These are phyloP conservation scores for Oreamnos americanus DNA, from an alignment of 2,113 vertebrate species.

Conservation along the genomic window DNA sequence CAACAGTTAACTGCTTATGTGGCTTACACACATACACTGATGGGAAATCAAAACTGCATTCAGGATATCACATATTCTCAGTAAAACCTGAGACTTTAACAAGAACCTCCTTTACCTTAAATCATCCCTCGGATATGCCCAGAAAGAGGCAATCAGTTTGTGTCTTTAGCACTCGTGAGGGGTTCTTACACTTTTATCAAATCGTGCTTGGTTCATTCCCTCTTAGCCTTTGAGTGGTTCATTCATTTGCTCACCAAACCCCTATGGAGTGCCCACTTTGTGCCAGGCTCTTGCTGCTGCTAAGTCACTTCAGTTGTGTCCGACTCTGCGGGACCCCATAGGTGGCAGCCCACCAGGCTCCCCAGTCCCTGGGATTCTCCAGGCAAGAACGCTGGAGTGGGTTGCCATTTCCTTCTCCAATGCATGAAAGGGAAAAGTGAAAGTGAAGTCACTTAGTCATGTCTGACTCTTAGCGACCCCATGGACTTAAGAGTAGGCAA, in stretches of 20 bases:
- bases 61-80: background rate
- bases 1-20: constrained; percentile 16
- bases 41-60: background rate
- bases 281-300: background rate
- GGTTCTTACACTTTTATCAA: background rate
- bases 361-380: too few species aligned
- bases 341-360: too few species aligned
- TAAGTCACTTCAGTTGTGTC: too few species aligned
- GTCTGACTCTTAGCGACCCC: too few species aligned
- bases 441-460: too few species aligned
- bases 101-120: background rate
- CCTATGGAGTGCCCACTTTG: background rate
- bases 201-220: background rate
- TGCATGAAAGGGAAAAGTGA: too few species aligned
- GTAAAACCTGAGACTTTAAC: background rate
- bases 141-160: constrained; percentile 13
- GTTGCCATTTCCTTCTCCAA: too few species aligned
- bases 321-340: too few species aligned
- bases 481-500: background rate
- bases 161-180: background rate
- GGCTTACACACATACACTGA: background rate
- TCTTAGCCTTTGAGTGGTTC: background rate
- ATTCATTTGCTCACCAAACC: background rate
- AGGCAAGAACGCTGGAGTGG: too few species aligned
- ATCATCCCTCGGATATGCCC: background rate